These are phyloP conservation scores for Stegostoma tigrinum DNA, from an alignment of 2,113 vertebrate species.

Conservation along the genomic window DNA sequence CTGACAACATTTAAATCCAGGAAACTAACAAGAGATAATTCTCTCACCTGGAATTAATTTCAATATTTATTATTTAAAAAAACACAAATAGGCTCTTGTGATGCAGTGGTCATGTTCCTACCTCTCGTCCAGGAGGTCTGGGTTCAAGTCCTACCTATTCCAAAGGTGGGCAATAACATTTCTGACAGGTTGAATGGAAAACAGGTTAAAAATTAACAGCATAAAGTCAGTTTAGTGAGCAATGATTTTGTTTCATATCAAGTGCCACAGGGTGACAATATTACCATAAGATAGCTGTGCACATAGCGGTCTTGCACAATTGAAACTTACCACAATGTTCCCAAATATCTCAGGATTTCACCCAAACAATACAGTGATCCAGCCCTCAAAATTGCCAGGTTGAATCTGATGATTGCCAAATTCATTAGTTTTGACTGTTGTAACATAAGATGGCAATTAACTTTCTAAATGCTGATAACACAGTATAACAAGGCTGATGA, in stretches of 20 bases:
- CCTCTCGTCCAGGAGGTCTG: too few relatives aligned
- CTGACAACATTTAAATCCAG: conserved; percentile 30
- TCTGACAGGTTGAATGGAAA: too few relatives aligned
- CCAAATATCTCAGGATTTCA: conserved; percentile 2
- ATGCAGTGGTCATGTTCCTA: too few relatives aligned
- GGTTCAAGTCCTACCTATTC: too few relatives aligned
- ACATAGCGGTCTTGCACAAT: not conserved
- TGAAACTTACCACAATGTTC: not conserved
- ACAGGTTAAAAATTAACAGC: too few relatives aligned
- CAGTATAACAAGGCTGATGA: not conserved
- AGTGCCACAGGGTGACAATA: not conserved
- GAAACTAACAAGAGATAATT: not conserved
- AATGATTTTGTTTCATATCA: conserved; percentile 27
- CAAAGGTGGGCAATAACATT: too few relatives aligned
- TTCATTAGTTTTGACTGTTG: conserved; percentile 9
- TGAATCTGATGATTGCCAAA: not conserved
- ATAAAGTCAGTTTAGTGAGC: conserved; percentile 22
- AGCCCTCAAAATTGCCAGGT: not conserved
- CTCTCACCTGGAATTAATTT: conserved; percentile 30
- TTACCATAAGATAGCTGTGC: not conserved
- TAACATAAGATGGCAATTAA: conserved; percentile 14
- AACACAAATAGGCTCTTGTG: too few relatives aligned
- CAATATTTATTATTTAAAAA: conserved; percentile 30
- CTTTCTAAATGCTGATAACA: conserved; percentile 1
- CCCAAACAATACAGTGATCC: not conserved